Percentiles rank a stretch among this genome's conserved stretches.
These are phyloP conservation scores for Cheilosia variabilis DNA, from an alignment of 2,888 invertebrate genomes.

Conservation along the genomic window DNA sequence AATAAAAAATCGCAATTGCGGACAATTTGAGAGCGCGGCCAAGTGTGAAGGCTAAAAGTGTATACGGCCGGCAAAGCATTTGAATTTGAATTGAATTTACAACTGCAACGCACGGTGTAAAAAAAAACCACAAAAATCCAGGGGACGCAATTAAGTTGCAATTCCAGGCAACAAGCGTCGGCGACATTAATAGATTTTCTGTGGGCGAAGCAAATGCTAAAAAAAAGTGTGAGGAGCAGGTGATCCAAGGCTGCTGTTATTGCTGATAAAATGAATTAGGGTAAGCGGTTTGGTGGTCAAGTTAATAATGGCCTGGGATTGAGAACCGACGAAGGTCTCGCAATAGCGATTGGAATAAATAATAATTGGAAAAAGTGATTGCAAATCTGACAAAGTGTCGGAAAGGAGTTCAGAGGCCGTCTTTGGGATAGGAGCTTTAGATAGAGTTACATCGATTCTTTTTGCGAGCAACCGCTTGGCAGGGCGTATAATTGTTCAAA, in stretches of 20 bases:
- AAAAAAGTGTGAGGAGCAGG: constrained; percentile 49
- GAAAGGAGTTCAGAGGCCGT: neutral
- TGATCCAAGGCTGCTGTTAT: constrained; percentile 28
- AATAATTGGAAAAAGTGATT: constrained; percentile 56
- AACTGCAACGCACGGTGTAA: constrained; percentile 39
- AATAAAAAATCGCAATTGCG: constrained; percentile 60
- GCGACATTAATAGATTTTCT: constrained; percentile 63
- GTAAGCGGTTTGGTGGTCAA: constrained; percentile 71
- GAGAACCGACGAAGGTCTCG: constrained; percentile 9
- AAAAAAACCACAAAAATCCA: constrained; percentile 62
- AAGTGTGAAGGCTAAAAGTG: constrained; percentile 82
- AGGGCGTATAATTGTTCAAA: neutral
- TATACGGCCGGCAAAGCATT: constrained; percentile 52
- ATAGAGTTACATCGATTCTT: neutral
- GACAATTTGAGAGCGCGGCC: constrained; percentile 78
- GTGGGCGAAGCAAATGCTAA: constrained; percentile 33
- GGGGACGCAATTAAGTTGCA: constrained; percentile 68
- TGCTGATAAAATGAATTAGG: constrained; percentile 31
- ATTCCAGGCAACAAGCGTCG: constrained; percentile 48
- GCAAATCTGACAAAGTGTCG: constrained; percentile 1
- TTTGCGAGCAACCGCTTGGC: no score
- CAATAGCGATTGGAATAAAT: constrained; percentile 3
- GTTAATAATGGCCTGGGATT: constrained; percentile 40
- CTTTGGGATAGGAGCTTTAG: neutral
- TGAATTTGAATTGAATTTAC: constrained; percentile 65